Base-by-base conservation (phyloP, 2,888 invertebrate genomes). In the Omphaloscelis lunosa region DNA sequence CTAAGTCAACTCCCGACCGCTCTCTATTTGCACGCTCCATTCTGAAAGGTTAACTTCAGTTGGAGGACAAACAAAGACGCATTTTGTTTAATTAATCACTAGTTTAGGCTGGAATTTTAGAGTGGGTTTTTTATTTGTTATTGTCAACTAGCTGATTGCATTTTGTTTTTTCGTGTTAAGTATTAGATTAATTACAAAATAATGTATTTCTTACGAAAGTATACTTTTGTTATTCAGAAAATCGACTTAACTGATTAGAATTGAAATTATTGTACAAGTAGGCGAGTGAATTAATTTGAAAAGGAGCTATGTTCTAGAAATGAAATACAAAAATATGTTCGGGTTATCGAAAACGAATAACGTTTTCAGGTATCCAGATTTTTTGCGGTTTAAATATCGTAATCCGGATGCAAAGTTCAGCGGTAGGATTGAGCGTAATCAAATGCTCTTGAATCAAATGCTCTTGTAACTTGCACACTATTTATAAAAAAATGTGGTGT, bases 1-100 rank as follows among this genome's bases (percentile, higher is more conserved):
- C 96, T 94, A 90, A 94, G 95, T 96, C 95, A 96, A 96, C 93
- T 91, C 85, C 87, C 90, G 82, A 83, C 86, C 89, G 92, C 88
- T 88, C 92, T 84, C 92, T 96, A 95, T 96, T 96, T 96, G 94
- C 93, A 87, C 90, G 83, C 84, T 90, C 89, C 91, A 91, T 91
- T 93, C 93, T 92, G 91, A 95, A 94, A 94, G 94, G 94, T 93
- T 93, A 92, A 90, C 76, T 86, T 72, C 68, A 86, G 75, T 79
- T 71, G 48, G 77, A 83, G 74, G 68, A 77, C 79, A 88, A 85
- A 88, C 79, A 88, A 81, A 83, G 80, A 84, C 75, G 68, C 79
- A 83, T 87, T 89, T 79, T 77, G 77, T 80, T 74, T 86, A 86
- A 88, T 89, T 86, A 85, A 86, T 84, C 68, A 83, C 56, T 63